Percentiles rank a stretch among this genome's conserved stretches.
Evolutionary conservation across 2,797 vertebrate species (phyloP).

Genomic region (Paguma larvata): DNA sequence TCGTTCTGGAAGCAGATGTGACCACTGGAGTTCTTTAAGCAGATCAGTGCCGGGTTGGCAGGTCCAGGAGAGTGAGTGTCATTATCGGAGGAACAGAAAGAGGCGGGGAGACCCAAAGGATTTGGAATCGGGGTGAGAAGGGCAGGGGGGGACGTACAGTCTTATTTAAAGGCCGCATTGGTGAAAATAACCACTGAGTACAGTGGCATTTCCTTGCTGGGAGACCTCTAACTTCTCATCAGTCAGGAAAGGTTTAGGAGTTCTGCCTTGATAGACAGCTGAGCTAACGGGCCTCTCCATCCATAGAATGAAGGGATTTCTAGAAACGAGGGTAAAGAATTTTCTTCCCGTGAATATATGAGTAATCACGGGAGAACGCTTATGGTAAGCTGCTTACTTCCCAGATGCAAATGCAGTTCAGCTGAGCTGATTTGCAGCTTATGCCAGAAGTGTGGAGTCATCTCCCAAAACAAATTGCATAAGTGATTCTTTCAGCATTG

Average conservation of each 20-base stretch:
- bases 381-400: conserved; percentile 19
- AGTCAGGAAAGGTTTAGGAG: neutral
- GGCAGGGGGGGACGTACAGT: neutral
- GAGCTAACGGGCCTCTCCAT: neutral
- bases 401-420: conserved; percentile 26
- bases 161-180: neutral
- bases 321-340: conserved; percentile 37
- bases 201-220: neutral
- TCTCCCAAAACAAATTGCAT: conserved; percentile 40
- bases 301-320: conserved; percentile 7
- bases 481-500: conserved; percentile 25
- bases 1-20: neutral
- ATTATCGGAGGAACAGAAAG: neutral
- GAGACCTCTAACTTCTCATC: neutral
- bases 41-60: neutral
- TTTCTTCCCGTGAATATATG: conserved; percentile 10
- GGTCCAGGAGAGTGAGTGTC: neutral
- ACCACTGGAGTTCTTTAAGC: neutral
- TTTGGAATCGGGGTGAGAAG: neutral
- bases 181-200: neutral
- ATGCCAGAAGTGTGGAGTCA: conserved; percentile 17
- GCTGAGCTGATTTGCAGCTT: conserved; percentile 19
- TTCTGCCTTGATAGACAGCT: neutral
- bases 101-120: neutral
- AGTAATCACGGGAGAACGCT: neutral